phyloP scores from a whole-genome alignment of 2,797 vertebrate genomes.

The Sphaeramia orbicularis region DNA sequence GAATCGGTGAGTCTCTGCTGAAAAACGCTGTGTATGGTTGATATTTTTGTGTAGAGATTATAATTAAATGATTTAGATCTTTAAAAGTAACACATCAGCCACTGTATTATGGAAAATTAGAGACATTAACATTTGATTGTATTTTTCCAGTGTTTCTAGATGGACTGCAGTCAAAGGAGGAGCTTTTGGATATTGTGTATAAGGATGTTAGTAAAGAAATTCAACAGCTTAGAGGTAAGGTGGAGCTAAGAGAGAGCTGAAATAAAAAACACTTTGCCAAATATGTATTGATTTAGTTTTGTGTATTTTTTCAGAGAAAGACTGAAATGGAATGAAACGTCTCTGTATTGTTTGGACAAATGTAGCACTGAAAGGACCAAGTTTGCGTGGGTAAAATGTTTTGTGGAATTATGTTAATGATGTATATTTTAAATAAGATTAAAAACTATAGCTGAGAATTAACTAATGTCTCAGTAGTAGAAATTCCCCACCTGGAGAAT shows the following conservation, averaged over 20 bases:
- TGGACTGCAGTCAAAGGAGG: constrained; percentile 88
- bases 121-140: not conserved
- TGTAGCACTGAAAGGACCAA: constrained; percentile 34
- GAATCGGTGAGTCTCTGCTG: constrained; percentile 81
- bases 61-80: too few species aligned
- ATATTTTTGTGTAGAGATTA: not conserved
- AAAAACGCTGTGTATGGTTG: not conserved
- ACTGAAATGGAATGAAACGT: constrained; percentile 21
- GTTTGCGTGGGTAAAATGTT: too few species aligned
- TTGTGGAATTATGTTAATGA: not conserved
- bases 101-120: too few species aligned
- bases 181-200: constrained; percentile 84
- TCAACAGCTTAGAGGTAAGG: constrained; percentile 80
- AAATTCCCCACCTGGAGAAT: not conserved
- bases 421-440: not conserved
- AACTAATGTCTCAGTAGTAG: not conserved
- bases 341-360: constrained; percentile 9
- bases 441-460: not conserved
- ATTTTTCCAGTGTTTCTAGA: constrained; percentile 87
- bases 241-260: not conserved
- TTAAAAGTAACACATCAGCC: too few species aligned
- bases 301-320: constrained; percentile 56
- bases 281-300: not conserved
- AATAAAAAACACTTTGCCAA: too few species aligned
- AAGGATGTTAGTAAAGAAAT: constrained; percentile 83